A percentile compares a stretch with the other conserved stretches of the same genome.
phyloP scores from a whole-genome alignment of 2,113 vertebrate species.

The Heteronetta atricapilla region DNA sequence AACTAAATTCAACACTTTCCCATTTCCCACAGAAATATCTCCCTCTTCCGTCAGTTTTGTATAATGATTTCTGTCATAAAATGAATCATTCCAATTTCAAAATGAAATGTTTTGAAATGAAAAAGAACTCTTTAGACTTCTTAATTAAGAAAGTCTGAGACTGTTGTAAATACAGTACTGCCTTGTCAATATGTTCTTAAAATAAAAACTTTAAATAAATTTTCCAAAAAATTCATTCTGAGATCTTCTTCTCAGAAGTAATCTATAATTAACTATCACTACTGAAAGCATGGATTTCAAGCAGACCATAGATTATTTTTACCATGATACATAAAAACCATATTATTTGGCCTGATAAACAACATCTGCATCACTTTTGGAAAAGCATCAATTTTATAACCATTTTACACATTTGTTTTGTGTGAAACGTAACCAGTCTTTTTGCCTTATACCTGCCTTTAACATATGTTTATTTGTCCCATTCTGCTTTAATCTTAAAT shows the following conservation, averaged over 20 bases:
- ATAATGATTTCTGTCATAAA: not conserved
- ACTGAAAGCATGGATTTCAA: not conserved
- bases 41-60: not conserved
- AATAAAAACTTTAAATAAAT: not conserved
- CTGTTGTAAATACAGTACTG: not conserved
- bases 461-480: not conserved
- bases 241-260: not conserved
- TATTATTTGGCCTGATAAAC: not conserved
- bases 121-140: not conserved
- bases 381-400: not conserved
- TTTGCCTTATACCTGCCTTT: not conserved
- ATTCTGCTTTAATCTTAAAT: not conserved
- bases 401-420: not conserved
- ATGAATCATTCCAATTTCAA: not conserved
- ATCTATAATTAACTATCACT: not conserved
- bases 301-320: not conserved
- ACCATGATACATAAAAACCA: not conserved
- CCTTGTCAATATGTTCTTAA: not conserved
- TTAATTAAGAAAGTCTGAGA: not conserved
- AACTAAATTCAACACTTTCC: not conserved
- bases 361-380: not conserved
- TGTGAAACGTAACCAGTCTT: not conserved
- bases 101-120: not conserved
- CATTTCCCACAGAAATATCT: not conserved
- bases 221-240: not conserved